Percentiles rank a stretch among this genome's conserved stretches.
These are phyloP conservation scores for Cheilosia grossa DNA, from an alignment of 2,888 invertebrate species.

Conservation along the genomic window DNA sequence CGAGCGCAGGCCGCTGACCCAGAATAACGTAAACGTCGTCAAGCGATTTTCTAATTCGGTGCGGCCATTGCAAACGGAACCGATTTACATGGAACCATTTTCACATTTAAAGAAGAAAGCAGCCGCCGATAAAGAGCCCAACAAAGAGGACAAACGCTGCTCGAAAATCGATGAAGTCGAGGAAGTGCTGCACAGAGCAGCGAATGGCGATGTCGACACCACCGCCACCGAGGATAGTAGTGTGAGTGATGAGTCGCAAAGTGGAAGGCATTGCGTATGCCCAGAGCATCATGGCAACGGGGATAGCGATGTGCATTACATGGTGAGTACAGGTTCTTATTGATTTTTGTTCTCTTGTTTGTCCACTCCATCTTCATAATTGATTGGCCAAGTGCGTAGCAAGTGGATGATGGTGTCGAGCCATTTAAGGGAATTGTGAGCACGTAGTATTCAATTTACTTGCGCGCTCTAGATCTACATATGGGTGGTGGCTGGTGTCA, in stretches of 20 bases:
- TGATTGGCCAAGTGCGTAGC: slow-evolving; percentile 18
- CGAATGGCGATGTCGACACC: slow-evolving; percentile 51
- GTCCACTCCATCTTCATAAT: slow-evolving; percentile 2
- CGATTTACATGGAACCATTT: slow-evolving; percentile 78
- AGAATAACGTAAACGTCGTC: slow-evolving; percentile 57
- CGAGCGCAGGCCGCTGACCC: slow-evolving; percentile 66
- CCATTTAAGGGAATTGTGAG: slow-evolving; percentile 45
- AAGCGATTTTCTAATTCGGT: slow-evolving; percentile 57
- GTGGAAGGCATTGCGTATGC: slow-evolving; percentile 73
- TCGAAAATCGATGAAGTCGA: slow-evolving; percentile 72
- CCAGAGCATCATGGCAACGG: slow-evolving; percentile 75
- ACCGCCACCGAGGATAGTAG: slow-evolving; percentile 56
- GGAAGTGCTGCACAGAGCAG: slow-evolving; percentile 48
- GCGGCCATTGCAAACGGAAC: slow-evolving; percentile 70
- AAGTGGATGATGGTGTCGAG: slow-evolving; percentile 30
- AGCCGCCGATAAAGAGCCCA: slow-evolving; percentile 37
- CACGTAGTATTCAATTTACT: slow-evolving; percentile 46
- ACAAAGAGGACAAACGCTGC: slow-evolving; percentile 60
- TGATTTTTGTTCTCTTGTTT: slow-evolving; percentile 24
- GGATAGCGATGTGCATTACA: slow-evolving; percentile 76
- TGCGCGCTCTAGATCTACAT: slow-evolving; percentile 9
- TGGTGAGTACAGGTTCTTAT: slow-evolving; percentile 75
- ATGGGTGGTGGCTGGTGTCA: background rate
- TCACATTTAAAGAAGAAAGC: slow-evolving; percentile 75
- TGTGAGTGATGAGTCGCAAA: slow-evolving; percentile 60